phyloP scores from a whole-genome alignment of 2,888 invertebrate species.

The Drosophila longiperda region DNA sequence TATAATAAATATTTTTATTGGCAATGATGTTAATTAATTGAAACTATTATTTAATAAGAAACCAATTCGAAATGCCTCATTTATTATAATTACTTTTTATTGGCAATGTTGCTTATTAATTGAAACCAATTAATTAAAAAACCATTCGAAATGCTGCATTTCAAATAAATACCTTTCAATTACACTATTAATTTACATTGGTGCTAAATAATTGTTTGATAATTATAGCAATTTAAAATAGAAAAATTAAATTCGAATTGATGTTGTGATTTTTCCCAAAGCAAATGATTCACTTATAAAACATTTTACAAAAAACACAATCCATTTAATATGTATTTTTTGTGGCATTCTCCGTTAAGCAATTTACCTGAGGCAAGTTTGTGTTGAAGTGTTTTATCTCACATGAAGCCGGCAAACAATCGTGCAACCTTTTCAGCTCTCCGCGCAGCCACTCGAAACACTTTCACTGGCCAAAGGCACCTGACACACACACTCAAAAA shows the following conservation, averaged over 20 bases:
- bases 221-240: neutral
- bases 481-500: slow-evolving; percentile 12
- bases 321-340: neutral
- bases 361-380: slow-evolving; percentile 15
- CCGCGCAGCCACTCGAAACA: slow-evolving; percentile 2
- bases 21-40: neutral
- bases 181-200: neutral
- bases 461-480: slow-evolving; percentile 34
- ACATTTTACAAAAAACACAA: neutral
- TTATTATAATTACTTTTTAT: neutral
- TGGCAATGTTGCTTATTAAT: neutral
- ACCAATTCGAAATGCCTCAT: neutral
- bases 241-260: neutral
- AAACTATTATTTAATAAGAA: neutral
- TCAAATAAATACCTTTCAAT: neutral
- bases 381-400: slow-evolving; percentile 5
- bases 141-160: neutral
- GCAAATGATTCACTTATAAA: neutral
- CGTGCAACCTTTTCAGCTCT: slow-evolving; percentile 2
- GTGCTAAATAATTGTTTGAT: neutral
- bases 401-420: slow-evolving; percentile 2
- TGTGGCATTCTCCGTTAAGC: neutral
- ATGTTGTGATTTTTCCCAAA: neutral
- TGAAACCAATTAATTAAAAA: neutral
- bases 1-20: neutral